These are phyloP conservation scores for Lophura nycthemera DNA, from an alignment of 2,113 vertebrate species.

Conservation along the genomic window DNA sequence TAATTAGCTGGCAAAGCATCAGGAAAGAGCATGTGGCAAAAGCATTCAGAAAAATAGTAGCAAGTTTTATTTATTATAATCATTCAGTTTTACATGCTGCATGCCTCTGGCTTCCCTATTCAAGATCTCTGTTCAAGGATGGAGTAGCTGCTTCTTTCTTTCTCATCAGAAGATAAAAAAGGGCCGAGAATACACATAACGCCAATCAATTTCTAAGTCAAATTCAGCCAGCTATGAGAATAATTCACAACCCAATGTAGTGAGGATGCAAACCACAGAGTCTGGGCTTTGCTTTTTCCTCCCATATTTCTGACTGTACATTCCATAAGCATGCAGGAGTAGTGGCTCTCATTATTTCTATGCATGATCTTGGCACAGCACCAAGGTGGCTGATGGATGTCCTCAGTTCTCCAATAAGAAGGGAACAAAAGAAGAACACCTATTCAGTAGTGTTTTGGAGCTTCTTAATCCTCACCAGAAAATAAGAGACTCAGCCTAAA, in stretches of 20 bases:
- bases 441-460: accelerated
- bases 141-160: not conserved
- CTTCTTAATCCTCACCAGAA: not conserved
- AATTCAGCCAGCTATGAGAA: not conserved
- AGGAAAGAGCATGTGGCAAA: not conserved
- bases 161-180: not conserved
- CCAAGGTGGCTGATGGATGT: not conserved
- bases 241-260: not conserved
- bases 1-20: constrained; percentile 35
- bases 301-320: not conserved
- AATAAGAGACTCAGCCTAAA: not conserved
- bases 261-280: not conserved
- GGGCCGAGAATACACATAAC: not conserved
- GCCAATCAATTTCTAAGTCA: not conserved
- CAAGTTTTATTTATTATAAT: not conserved
- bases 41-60: not conserved
- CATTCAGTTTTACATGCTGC: not conserved
- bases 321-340: not conserved
- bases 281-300: not conserved
- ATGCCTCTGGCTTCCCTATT: not conserved
- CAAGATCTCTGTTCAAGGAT: not conserved
- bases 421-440: not conserved
- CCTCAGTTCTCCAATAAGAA: not conserved
- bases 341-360: not conserved
- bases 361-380: not conserved